phyloP scores from a whole-genome alignment of 2,113 vertebrate genomes.

The Zonotrichia leucophrys region DNA sequence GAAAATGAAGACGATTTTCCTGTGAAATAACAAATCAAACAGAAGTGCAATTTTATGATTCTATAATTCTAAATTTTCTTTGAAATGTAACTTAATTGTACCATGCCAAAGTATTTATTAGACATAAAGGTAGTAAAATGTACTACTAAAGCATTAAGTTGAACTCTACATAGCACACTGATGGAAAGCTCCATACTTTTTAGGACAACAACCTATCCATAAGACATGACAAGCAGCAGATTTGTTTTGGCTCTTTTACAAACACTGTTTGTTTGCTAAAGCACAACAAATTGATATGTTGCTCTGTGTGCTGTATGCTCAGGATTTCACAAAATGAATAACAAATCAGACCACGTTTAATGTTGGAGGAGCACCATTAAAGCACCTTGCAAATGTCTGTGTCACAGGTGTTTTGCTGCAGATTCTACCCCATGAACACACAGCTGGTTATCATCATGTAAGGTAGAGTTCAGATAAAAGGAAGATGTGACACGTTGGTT shows the following conservation, averaged over 20 bases:
- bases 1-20: background rate
- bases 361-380: background rate
- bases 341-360: background rate
- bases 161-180: background rate
- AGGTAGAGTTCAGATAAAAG: background rate
- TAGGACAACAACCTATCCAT: background rate
- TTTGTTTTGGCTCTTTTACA: slow-evolving; percentile 12
- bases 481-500: background rate
- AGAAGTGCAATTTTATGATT: background rate
- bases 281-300: background rate
- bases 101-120: background rate
- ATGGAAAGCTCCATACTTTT: background rate
- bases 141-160: background rate
- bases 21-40: background rate
- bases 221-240: background rate
- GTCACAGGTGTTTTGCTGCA: slow-evolving; percentile 25
- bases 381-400: background rate
- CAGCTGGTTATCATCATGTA: background rate
- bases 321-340: background rate
- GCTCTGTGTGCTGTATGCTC: background rate
- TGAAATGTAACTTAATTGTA: background rate
- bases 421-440: background rate
- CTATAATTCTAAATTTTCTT: background rate
- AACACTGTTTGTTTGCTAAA: slow-evolving; percentile 13
- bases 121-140: background rate